Evolutionary conservation across 1,140 invertebrate genomes (phyloP), one percentile per base, ranked within the genome.

Genomic region (Pemphigus obesinymphae): DNA sequence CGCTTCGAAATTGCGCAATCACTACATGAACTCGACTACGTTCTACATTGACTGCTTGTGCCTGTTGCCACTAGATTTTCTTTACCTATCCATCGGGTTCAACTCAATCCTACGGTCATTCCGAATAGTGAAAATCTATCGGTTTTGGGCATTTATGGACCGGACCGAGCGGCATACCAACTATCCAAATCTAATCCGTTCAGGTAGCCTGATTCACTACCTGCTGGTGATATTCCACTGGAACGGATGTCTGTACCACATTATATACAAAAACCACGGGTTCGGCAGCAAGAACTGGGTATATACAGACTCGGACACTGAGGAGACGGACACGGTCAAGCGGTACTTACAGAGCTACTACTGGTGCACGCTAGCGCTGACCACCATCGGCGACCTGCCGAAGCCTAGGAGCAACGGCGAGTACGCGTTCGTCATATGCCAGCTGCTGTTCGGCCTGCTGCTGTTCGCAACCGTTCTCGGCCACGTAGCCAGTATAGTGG

Each of bases 1-100:
- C 88, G 91, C 95, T 31, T 91, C 92, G 4, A 98, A 98, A 88
- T 88, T 99, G 82, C 91, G 97, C 75, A 93, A 96, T 85, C 96
- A 99, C 88, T 99, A 99, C 88, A 97, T 98, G 93, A 99, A 99
- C 90, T 97, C 96, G 84, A 99, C 97, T 76, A 96, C 94, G 66
- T 99, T 99, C 90, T 99, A 99, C 90, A 96, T 99, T 88, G 97
- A 99, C 90, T 97, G 96, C 88, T 90, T 99, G 87, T 99, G 97
- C 90, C 91, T 99, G 86, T 89, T 99, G 86, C 97, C 97, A 83
- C 90, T 99, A 86, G 97, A 99, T 90, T 97, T 98, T 90, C 92
- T 99, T 85, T 99, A 99, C 89, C 90, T 99, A 85, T 98, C 97
- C 86, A 96, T 99, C 87, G 96, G 96, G 84, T 99, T 97, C 90